phyloP scores from a whole-genome alignment of 2,888 invertebrate species.

The Ametastegia equiseti region DNA sequence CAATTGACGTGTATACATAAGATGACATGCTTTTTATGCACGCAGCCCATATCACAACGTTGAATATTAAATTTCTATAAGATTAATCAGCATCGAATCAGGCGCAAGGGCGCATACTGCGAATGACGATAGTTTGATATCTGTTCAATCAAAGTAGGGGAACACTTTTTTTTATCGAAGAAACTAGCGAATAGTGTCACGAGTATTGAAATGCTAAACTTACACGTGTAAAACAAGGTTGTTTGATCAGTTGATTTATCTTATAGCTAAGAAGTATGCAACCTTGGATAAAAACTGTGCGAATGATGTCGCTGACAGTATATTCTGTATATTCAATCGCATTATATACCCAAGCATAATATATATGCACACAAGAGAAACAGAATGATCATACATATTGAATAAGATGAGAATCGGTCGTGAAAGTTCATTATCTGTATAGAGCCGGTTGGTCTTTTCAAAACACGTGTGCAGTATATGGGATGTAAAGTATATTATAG shows the following conservation, averaged over 20 bases:
- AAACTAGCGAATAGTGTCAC: neutral
- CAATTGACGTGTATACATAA: too few species aligned
- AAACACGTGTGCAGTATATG: constrained; percentile 33
- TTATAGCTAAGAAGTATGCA: neutral
- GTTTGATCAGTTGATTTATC: constrained; percentile 15
- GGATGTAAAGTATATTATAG: neutral
- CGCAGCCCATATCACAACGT: neutral
- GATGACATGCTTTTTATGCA: neutral
- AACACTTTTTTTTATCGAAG: neutral
- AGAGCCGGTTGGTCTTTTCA: constrained; percentile 38
- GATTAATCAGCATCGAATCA: neutral
- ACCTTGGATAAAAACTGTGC: constrained; percentile 32
- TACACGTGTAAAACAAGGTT: neutral
- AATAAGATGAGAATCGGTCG: constrained; percentile 28
- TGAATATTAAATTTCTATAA: too few species aligned
- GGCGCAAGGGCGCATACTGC: neutral
- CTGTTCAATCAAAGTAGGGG: neutral
- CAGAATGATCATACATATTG: neutral
- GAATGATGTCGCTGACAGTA: constrained; percentile 11
- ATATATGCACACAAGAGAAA: neutral
- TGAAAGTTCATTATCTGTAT: constrained; percentile 37
- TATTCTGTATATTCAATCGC: neutral
- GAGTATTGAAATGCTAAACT: neutral
- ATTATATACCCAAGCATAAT: neutral
- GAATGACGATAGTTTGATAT: neutral